These are phyloP conservation scores for Formica aserva DNA, from an alignment of 2,888 invertebrate species.

Conservation along the genomic window DNA sequence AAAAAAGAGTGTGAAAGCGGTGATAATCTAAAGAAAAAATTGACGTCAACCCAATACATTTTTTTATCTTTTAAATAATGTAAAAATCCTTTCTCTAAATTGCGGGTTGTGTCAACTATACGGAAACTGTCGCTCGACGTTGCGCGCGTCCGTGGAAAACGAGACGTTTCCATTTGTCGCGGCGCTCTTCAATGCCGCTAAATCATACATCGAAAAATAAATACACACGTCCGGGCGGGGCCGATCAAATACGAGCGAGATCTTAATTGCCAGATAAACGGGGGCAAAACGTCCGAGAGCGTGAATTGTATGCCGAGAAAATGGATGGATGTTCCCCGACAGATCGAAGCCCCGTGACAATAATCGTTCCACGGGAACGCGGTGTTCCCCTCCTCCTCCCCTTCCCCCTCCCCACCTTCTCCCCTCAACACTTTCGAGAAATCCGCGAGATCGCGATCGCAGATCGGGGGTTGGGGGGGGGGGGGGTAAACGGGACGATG, in stretches of 20 bases:
- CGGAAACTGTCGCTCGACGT: conserved; percentile 1
- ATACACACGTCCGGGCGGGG: conserved; percentile 59
- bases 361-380: conserved; percentile 46
- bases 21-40: neutral
- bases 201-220: conserved; percentile 79
- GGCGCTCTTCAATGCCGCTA: conserved; percentile 63
- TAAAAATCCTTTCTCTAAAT: neutral
- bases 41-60: neutral
- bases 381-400: neutral
- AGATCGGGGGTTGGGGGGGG: neutral
- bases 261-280: conserved; percentile 83
- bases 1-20: neutral
- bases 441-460: conserved; percentile 28
- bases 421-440: conserved; percentile 33
- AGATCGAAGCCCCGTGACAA: conserved; percentile 59
- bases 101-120: neutral
- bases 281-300: conserved; percentile 61
- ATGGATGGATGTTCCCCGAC: conserved; percentile 56
- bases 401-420: too few relatives aligned
- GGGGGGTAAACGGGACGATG: neutral
- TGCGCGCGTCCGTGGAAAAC: neutral
- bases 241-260: conserved; percentile 67
- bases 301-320: conserved; percentile 55
- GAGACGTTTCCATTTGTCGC: conserved; percentile 53
- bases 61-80: neutral